phyloP scores from a whole-genome alignment of 2,113 vertebrate species.

The Corvus cornix region DNA sequence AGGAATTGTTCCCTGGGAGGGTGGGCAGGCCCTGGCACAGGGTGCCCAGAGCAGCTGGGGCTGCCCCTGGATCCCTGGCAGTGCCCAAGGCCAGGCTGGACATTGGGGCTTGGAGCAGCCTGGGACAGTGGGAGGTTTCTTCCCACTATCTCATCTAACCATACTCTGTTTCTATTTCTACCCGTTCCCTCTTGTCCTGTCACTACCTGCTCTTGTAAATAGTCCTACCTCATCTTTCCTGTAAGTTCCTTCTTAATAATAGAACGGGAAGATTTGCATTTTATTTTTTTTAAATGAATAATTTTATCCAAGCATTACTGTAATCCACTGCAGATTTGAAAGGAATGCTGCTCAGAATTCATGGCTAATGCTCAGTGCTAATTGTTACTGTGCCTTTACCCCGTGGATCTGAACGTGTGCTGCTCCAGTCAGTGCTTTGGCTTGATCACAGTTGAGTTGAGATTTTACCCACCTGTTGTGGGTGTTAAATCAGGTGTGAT shows the following conservation, averaged over 20 bases:
- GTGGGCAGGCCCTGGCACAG: neutral
- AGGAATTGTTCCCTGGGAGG: neutral
- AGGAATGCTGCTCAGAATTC: neutral
- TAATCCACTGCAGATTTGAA: neutral
- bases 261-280: neutral
- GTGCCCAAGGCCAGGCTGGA: neutral
- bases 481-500: neutral
- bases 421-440: neutral
- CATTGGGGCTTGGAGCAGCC: accelerated
- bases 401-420: neutral
- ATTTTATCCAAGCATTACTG: neutral
- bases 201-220: neutral
- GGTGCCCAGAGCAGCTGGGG: neutral
- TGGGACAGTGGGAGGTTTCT: neutral
- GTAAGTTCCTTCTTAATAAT: neutral
- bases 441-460: neutral
- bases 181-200: neutral
- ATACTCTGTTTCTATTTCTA: neutral
- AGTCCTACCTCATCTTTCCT: neutral
- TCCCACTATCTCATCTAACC: neutral
- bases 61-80: neutral
- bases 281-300: neutral
- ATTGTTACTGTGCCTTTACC: neutral
- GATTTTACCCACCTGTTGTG: neutral
- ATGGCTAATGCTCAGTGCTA: neutral